phyloP scores from a whole-genome alignment of 2,888 invertebrate genomes.

The Rhorus exstirpatorius region DNA sequence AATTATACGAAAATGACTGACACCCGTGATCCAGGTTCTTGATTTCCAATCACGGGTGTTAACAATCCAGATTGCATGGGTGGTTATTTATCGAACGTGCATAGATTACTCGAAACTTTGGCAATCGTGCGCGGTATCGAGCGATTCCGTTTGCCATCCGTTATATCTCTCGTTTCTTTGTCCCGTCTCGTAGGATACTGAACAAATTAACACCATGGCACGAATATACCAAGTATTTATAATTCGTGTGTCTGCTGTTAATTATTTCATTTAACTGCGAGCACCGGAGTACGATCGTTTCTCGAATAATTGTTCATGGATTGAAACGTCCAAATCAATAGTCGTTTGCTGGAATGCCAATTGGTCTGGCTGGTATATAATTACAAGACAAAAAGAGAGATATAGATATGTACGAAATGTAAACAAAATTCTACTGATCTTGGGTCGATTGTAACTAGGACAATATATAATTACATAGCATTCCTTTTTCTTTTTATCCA shows the following conservation, averaged over 20 bases:
- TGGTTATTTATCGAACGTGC: background rate
- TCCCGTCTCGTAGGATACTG: background rate
- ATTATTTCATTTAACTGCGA: too few relatives aligned
- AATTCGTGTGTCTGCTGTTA: too few relatives aligned
- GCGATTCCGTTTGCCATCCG: background rate
- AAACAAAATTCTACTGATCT: background rate
- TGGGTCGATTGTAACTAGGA: background rate
- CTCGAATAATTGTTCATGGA: too few relatives aligned
- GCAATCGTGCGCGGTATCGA: conserved; percentile 1
- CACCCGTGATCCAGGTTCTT: too few relatives aligned
- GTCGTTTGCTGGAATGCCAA: too few relatives aligned
- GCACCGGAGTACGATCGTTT: too few relatives aligned
- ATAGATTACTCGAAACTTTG: conserved; percentile 13
- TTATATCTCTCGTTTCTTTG: background rate
- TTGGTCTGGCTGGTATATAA: too few relatives aligned
- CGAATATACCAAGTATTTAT: too few relatives aligned
- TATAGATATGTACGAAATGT: too few relatives aligned
- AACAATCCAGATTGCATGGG: background rate
- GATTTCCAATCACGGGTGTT: too few relatives aligned
- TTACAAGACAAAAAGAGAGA: too few relatives aligned
- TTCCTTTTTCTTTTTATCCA: background rate
- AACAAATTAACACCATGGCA: background rate
- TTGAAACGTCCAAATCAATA: too few relatives aligned
- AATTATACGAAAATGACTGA: background rate
- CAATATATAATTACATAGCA: conserved; percentile 15